Percentiles rank a stretch among this genome's conserved stretches.
These are phyloP conservation scores for Teinopalpus imperialis DNA, from an alignment of 2,888 invertebrate genomes.

Conservation along the genomic window DNA sequence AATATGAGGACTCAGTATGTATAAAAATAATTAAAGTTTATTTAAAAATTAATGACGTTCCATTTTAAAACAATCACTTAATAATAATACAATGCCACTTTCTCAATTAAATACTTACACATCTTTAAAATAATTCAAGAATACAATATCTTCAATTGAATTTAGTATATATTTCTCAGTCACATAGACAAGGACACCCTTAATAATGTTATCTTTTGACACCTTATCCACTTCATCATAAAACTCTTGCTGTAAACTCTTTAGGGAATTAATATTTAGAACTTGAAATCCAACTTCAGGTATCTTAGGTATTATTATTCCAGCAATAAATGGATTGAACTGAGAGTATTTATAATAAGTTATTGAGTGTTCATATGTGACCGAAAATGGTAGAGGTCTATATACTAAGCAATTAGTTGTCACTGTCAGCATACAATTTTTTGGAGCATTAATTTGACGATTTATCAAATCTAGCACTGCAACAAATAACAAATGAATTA, in stretches of 20 bases:
- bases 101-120: conserved; percentile 56
- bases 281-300: conserved; percentile 62
- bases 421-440: conserved; percentile 58
- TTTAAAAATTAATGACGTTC: no score
- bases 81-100: no score
- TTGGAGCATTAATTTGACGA: conserved; percentile 43
- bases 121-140: conserved; percentile 59
- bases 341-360: conserved; percentile 38
- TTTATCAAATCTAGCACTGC: conserved; percentile 59
- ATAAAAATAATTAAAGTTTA: no score
- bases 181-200: conserved; percentile 65
- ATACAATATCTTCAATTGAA: conserved; percentile 60
- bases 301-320: conserved; percentile 63
- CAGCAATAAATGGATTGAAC: conserved; percentile 52
- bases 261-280: conserved; percentile 50
- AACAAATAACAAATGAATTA: conserved; percentile 34
- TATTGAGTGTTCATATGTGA: conserved; percentile 48
- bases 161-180: conserved; percentile 67
- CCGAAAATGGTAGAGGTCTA: conserved; percentile 52
- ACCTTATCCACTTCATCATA: conserved; percentile 48
- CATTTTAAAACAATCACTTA: no score
- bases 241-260: conserved; percentile 45
- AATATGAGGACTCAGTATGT: no score
- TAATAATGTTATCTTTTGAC: conserved; percentile 51
- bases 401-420: conserved; percentile 54